phyloP scores from a whole-genome alignment of 2,797 vertebrate species.

The Mus minutoides region DNA sequence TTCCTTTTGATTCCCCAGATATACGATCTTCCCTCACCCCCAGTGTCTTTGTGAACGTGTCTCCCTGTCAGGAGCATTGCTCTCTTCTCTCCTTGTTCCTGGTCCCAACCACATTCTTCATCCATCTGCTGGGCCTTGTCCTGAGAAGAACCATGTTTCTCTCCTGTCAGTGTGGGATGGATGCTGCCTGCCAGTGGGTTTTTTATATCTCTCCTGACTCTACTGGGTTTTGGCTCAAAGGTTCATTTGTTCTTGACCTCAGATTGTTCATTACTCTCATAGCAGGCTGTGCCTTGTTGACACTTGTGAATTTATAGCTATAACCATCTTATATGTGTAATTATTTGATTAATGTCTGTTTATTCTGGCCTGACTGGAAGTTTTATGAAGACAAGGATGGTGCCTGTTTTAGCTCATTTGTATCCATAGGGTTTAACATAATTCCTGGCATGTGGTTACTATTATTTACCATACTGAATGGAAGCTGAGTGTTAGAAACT shows the following conservation, averaged over 20 bases:
- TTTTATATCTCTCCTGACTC: not conserved
- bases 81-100: not conserved
- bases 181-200: not conserved
- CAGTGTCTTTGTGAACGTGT: not conserved
- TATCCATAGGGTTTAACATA: not conserved
- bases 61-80: not conserved
- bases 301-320: slow-evolving; percentile 3
- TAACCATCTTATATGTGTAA: not conserved
- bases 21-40: not conserved
- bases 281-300: not conserved
- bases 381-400: slow-evolving; percentile 55
- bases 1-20: not conserved
- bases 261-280: not conserved
- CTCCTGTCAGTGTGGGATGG: not conserved
- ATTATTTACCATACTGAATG: not conserved
- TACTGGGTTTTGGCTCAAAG: not conserved
- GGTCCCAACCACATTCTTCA: not conserved
- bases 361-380: slow-evolving; percentile 12
- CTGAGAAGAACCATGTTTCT: not conserved
- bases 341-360: slow-evolving; percentile 49
- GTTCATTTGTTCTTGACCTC: not conserved
- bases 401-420: slow-evolving; percentile 39
- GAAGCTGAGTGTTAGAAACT: slow-evolving; percentile 29
- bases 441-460: not conserved
- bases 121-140: not conserved